Conservation (phyloP, 1,140 invertebrate species). For the Drosophila virilis region DNA sequence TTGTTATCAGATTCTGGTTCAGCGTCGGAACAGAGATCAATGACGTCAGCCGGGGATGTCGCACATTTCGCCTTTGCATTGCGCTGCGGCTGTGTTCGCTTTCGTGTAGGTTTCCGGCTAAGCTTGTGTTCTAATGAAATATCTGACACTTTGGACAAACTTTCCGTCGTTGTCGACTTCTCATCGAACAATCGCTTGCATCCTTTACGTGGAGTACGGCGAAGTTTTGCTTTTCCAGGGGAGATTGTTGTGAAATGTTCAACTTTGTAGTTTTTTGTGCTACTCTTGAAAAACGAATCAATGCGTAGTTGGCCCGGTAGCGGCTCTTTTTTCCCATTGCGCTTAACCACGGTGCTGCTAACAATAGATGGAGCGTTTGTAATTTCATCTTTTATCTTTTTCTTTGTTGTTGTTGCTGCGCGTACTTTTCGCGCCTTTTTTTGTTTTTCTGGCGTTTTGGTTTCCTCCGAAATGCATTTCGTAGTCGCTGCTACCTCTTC, state of each 20-base stretch:
- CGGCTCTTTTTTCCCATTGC: constrained; percentile 54
- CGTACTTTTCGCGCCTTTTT: constrained; percentile 49
- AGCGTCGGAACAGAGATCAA: constrained; percentile 64
- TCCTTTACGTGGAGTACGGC: constrained; percentile 26
- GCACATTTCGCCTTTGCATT: constrained; percentile 46
- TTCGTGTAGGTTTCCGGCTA: constrained; percentile 12
- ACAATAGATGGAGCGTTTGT: constrained; percentile 3
- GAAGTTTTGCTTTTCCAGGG: constrained; percentile 10
- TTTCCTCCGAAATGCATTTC: background rate
- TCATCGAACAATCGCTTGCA: constrained; percentile 68
- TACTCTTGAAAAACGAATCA: constrained; percentile 69
- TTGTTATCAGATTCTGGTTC: constrained; percentile 12
- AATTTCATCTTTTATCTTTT: constrained; percentile 18
- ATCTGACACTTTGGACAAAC: background rate
- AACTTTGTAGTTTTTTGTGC: constrained; percentile 60
- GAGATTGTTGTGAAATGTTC: background rate
- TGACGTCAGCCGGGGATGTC: constrained; percentile 19
- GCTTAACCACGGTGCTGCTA: constrained; percentile 40
- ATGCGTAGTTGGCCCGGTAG: constrained; percentile 64
- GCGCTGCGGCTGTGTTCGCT: constrained; percentile 44
- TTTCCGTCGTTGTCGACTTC: constrained; percentile 9
- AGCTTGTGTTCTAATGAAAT: background rate
- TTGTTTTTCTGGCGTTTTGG: constrained; percentile 46
- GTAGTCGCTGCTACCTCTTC: background rate
- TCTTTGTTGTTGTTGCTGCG: constrained; percentile 55